Evolutionary conservation across 1,140 invertebrate genomes (phyloP), one percentile per base, ranked within the genome.

Genomic region (Pseudomyrmex concolor): DNA sequence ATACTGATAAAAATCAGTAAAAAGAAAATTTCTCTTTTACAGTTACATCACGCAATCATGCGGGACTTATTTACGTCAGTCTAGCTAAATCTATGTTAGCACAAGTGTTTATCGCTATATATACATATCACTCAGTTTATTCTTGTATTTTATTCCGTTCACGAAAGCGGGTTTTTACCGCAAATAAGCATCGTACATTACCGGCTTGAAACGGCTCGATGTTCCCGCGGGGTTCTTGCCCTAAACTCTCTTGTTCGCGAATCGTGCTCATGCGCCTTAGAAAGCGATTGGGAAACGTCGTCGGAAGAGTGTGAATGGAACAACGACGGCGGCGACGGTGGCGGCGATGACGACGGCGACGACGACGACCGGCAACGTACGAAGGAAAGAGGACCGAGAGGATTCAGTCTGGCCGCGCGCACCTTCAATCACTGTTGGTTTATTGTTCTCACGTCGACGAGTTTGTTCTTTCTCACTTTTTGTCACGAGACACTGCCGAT

Each of bases 391-490:
- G 63, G 83, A 73, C 72, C 34, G 73, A 85, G 74, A 67, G 74
- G 83, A 88, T 59, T 90, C 90, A 92, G 91, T 92, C 91, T 91
- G 90, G 85, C 89, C 89, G 90, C 90, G 91, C 90, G 86, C 91
- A 90, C 84, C 90, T 83, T 82, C 85, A 87, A 91, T 91, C 90
- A 91, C 90, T 92, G 91, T 91, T 84, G 85, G 43, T 9, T 9
- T 9, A 74, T 77, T 84, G 34, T 70, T 78, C 76, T 25, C 34
- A 7, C 17, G 50, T 19, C 34, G 34, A 66, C 48, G 13, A 45
- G 22, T 13, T 22, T 10, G 50, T 12, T 2, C 70, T 7, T 34
- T 34, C 34, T 34, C 34, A 5, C 5, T 34, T 5, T 34, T 34
- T 34, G 34, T 34, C n/a, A 34, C 34, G 34, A 34, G 5, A 34